A percentile compares a stretch with the other conserved stretches of the same genome.
Evolutionary conservation across 2,113 vertebrate species (phyloP).

Genomic region (Polypterus bichir): DNA sequence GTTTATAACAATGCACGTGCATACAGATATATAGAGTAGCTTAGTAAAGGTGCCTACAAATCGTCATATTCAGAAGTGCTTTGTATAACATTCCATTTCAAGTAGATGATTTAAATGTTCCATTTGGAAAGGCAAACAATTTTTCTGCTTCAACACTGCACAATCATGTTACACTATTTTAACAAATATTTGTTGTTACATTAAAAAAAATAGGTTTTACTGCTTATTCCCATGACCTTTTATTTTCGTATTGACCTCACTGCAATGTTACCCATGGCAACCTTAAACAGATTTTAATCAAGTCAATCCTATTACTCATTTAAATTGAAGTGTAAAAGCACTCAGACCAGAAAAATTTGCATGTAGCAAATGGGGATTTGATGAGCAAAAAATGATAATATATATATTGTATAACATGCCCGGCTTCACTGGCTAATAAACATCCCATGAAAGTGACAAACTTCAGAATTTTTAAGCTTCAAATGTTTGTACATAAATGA

Average conservation of each 20-base stretch:
- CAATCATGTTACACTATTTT: slow-evolving; percentile 1
- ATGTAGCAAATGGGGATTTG: slow-evolving; percentile 78
- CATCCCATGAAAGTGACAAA: slow-evolving; percentile 76
- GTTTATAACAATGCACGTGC: too few species aligned
- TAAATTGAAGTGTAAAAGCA: slow-evolving; percentile 78
- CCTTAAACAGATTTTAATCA: slow-evolving; percentile 76
- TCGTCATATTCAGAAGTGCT: background rate
- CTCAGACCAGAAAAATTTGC: slow-evolving; percentile 75
- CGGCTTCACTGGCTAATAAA: slow-evolving; percentile 76
- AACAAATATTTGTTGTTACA: slow-evolving; percentile 4
- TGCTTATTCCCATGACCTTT: slow-evolving; percentile 66
- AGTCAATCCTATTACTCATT: slow-evolving; percentile 78
- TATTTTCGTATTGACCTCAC: slow-evolving; percentile 69
- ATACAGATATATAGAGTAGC: too few species aligned
- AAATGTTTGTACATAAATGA: slow-evolving; percentile 77
- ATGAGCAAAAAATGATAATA: slow-evolving; percentile 78
- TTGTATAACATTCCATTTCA: slow-evolving; percentile 1
- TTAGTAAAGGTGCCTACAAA: too few species aligned
- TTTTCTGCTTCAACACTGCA: background rate
- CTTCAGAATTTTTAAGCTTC: slow-evolving; percentile 73
- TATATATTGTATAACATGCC: slow-evolving; percentile 77
- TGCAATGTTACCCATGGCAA: slow-evolving; percentile 75
- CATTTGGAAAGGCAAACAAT: slow-evolving; percentile 1
- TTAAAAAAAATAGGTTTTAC: slow-evolving; percentile 53
- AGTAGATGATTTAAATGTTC: background rate